Evolutionary conservation across 2,888 invertebrate genomes (phyloP), one percentile per base, ranked within the genome.

Genomic region (Dasypolia templi): DNA sequence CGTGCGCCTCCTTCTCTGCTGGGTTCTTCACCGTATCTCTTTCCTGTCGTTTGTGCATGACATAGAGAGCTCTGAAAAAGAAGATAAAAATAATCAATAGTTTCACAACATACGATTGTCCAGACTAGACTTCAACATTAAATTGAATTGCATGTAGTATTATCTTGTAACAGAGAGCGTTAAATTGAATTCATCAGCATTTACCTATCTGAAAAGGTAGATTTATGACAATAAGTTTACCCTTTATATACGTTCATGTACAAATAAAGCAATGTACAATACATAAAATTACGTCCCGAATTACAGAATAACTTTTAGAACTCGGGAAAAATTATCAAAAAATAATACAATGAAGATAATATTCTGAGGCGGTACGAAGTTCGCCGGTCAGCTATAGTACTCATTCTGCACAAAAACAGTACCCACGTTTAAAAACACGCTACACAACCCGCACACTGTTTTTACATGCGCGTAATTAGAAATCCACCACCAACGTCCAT

Each of bases 51-150:
- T 89, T 94, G 77, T 95, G 88, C 56, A 96, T 79, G 4, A 90
- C 73, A 81, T 94, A 96, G n/a, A 96, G 87, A 58, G 85, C 86
- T 80, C 96, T 96, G 93, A 75, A 94, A 39, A 94, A 81, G 63
- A 66, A 62, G 3, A 44, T 29, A 22, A 22, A 44, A 19, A 19
- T 0, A 19, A 29, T 42, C 0, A n/a, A n/a, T 35, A 7, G 6
- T 19, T 62, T 19, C 19, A 62, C n/a, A n/a, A 61, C 3, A 26
- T 26, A 26, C 5, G n/a, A 26, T 39, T 39, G 5, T 12, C 3
- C 19, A 19, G 11, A n/a, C 22, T 3, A 42, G 19, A 19, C 1
- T 62, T 26, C 3, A 42, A 62, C 19, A 61, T 42, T 42, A 42
- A 62, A 62, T 32, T 22, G 6, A 58, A 58, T 61, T n/a, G 2